Evolutionary conservation across 2,888 invertebrate genomes (phyloP), one percentile per base, ranked within the genome.

Genomic region (Julus scanicus): DNA sequence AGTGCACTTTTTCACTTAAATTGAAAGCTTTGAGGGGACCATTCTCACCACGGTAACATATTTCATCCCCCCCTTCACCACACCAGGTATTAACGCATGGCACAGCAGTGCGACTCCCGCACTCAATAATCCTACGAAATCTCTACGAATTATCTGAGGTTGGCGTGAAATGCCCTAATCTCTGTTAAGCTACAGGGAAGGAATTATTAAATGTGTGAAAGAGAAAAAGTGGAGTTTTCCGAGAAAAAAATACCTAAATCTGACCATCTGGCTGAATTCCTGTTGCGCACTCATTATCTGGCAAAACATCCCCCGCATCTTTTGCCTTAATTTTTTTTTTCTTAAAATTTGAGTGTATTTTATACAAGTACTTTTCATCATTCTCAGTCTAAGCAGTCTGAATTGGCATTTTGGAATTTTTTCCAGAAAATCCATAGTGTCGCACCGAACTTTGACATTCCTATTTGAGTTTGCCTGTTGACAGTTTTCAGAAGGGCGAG

Each of bases 1-100:
- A 80, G 80, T 80, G 80, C 80, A 80, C 37, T 80, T 80, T 80
- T 80, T 80, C 80, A 80, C 80, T 80, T 80, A 80, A 80, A 80
- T 37, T 80, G 29, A 80, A 80, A 80, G 80, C 80, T 80, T 15
- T 11, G 80, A 80, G 80, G 80, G 80, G 80, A 80, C 80, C 80
- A 29, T 37, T 80, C 80, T 80, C 80, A 80, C 80, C 80, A 80
- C 80, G 80, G 80, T 80, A 80, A 80, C 80, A 80, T 80, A 80
- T 80, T 80, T 80, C 80, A 80, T 80, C 80, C 80, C 80, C 53
- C 63, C 80, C 80, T 39, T 80, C 80, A 80, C 80, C 80, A 80
- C 80, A 80, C 80, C 80, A 80, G 80, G 80, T 80, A 80, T 80
- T 80, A 80, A 80, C 80, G 80, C 80, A 15, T 37, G 37, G 37